Conservation (phyloP, 2,888 invertebrate genomes). For the Alloscopus bannaensis region DNA sequence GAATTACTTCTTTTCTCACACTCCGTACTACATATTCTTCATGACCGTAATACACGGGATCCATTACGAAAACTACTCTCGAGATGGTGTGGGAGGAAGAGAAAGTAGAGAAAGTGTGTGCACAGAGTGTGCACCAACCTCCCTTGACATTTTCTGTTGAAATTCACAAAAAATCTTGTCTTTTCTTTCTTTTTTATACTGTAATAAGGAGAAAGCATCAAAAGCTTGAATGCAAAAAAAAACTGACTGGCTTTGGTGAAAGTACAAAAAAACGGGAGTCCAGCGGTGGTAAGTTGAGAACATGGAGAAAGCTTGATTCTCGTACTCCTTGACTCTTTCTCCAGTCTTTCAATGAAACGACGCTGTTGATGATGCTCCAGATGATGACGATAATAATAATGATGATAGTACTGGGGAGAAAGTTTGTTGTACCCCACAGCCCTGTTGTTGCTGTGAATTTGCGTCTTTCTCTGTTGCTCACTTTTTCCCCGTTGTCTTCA, state of each 20-base stretch:
- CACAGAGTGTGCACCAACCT: no score
- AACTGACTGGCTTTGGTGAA: not conserved
- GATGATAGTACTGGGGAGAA: conserved; percentile 39
- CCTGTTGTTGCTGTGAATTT: no score
- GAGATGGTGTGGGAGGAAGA: not conserved
- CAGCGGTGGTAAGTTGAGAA: not conserved
- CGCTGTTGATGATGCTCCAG: conserved; percentile 58
- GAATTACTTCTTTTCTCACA: no score
- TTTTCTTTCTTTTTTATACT: not conserved
- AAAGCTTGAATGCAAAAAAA: not conserved
- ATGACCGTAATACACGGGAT: not conserved
- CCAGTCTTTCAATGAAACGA: conserved; percentile 36
- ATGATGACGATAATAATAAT: conserved; percentile 56
- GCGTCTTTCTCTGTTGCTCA: conserved; percentile 1
- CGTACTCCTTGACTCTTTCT: conserved; percentile 2
- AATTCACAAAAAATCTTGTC: no score
- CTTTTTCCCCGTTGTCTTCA: conserved; percentile 5
- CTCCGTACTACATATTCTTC: no score
- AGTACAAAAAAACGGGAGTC: not conserved
- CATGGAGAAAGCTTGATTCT: not conserved
- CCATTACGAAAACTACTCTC: not conserved
- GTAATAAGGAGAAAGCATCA: not conserved
- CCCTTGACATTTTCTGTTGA: no score
- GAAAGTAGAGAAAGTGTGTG: not conserved
- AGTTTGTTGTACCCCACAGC: not conserved